A percentile compares a stretch with the other conserved stretches of the same genome.
Evolutionary conservation across 2,113 vertebrate genomes (phyloP).

Genomic region (Anhinga rufa): DNA sequence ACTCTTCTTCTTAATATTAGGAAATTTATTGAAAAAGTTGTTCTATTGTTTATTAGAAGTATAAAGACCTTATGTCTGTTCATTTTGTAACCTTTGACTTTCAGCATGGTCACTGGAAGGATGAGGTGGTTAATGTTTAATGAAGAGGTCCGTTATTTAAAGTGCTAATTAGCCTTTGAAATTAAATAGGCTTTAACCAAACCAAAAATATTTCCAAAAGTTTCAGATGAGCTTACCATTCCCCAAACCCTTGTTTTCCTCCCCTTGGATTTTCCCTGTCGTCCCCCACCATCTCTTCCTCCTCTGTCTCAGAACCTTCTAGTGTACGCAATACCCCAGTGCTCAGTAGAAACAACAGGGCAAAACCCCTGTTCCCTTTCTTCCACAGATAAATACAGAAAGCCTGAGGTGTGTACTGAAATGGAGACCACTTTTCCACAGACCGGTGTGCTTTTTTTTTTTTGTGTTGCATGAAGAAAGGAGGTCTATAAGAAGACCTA

Average conservation of each 20-base stretch:
- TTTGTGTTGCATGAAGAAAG: neutral
- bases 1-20: neutral
- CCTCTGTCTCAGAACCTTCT: neutral
- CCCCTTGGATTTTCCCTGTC: neutral
- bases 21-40: neutral
- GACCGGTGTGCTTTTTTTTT: neutral
- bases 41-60: neutral
- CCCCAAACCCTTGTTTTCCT: neutral
- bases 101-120: neutral
- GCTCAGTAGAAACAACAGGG: neutral
- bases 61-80: neutral
- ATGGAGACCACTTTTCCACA: neutral
- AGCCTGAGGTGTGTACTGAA: conserved; percentile 2
- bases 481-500: conserved; percentile 27
- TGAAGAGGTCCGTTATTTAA: neutral
- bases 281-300: neutral
- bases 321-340: too few species aligned
- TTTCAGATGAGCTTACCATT: neutral
- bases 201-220: neutral
- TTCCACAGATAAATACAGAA: neutral
- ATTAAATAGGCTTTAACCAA: neutral
- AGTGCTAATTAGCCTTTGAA: neutral
- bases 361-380: neutral
- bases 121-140: neutral
- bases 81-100: neutral